phyloP scores from a whole-genome alignment of 2,888 invertebrate genomes.

The Catocala nupta region DNA sequence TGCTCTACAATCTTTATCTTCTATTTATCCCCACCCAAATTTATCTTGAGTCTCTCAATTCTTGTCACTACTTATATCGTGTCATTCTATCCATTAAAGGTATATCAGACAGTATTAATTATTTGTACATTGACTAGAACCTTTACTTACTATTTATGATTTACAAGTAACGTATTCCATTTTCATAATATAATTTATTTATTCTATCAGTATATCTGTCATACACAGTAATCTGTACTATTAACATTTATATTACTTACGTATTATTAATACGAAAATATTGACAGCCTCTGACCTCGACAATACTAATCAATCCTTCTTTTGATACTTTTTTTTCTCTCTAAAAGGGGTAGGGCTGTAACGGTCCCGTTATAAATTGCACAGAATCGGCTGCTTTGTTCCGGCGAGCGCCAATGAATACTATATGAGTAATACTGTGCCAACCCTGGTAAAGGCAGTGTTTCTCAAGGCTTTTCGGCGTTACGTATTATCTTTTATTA shows the following conservation, averaged over 20 bases:
- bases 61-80: no score
- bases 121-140: no score
- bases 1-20: no score
- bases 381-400: slow-evolving; percentile 45
- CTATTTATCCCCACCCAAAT: no score
- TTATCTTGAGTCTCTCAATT: no score
- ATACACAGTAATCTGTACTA: not conserved
- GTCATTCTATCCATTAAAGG: no score
- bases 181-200: no score
- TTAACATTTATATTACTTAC: not conserved
- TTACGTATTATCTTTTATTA: slow-evolving; percentile 41
- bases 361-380: slow-evolving; percentile 41
- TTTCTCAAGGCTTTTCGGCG: slow-evolving; percentile 38
- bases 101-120: no score
- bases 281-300: slow-evolving; percentile 12
- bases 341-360: slow-evolving; percentile 30
- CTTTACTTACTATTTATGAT: no score
- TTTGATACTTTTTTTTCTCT: slow-evolving; percentile 32
- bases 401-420: slow-evolving; percentile 47
- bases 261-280: not conserved
- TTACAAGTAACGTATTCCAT: no score
- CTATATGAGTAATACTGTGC: slow-evolving; percentile 45
- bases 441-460: slow-evolving; percentile 26
- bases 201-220: not conserved
- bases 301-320: slow-evolving; percentile 39